Evolutionary conservation across 1,140 invertebrate species (phyloP).

Genomic region (Drosophila elegans): DNA sequence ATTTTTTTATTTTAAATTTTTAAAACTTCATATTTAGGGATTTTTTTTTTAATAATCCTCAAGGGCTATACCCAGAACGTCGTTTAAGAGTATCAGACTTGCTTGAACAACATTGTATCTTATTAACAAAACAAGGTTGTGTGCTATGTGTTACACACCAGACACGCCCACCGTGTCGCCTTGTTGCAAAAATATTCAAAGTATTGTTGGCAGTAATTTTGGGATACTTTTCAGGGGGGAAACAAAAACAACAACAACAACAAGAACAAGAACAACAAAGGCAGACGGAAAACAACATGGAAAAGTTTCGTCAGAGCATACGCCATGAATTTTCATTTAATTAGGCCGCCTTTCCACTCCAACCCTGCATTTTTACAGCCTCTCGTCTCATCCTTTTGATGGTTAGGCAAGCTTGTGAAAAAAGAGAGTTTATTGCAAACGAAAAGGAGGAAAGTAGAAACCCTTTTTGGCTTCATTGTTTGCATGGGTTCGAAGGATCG

Average conservation of each 20-base stretch:
- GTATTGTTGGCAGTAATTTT: constrained; percentile 73
- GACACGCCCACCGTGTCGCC: constrained; percentile 19
- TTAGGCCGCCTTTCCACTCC: constrained; percentile 50
- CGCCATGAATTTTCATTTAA: constrained; percentile 83
- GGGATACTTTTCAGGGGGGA: constrained; percentile 57
- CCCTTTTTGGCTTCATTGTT: constrained; percentile 72
- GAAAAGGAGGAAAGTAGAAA: constrained; percentile 40
- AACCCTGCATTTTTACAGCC: constrained; percentile 14
- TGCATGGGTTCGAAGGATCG: constrained; percentile 45
- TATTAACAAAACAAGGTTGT: constrained; percentile 81
- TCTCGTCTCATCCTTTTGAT: constrained; percentile 63
- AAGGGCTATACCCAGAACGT: background rate
- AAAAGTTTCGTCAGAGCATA: constrained; percentile 71
- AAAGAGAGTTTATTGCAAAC: constrained; percentile 17
- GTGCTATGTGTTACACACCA: constrained; percentile 36
- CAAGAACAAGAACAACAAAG: constrained; percentile 27
- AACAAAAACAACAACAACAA: constrained; percentile 14
- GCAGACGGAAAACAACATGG: constrained; percentile 49
- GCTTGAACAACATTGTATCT: constrained; percentile 71
- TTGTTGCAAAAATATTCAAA: constrained; percentile 60
- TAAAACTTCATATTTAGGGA: no score
- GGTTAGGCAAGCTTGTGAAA: constrained; percentile 67
- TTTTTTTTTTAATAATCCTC: background rate
- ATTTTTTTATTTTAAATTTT: no score
- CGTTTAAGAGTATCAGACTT: constrained; percentile 10